Percentiles rank a stretch among this genome's conserved stretches.
These are phyloP conservation scores for Carapus acus DNA, from an alignment of 2,797 vertebrate species.

Conservation along the genomic window DNA sequence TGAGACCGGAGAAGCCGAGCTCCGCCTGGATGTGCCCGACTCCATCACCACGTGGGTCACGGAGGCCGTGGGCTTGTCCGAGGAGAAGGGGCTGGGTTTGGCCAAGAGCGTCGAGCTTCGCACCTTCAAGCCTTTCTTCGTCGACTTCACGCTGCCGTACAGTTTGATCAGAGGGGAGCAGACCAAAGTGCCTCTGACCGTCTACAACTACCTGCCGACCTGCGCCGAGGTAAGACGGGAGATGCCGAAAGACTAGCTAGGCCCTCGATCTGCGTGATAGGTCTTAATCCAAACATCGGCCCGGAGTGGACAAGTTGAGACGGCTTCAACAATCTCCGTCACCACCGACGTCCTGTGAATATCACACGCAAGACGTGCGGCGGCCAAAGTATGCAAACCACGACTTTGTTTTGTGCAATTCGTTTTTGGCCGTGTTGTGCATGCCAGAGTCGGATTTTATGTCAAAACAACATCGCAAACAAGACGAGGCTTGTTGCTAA, in stretches of 20 bases:
- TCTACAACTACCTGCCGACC: slow-evolving; percentile 84
- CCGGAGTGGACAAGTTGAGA: too few relatives aligned
- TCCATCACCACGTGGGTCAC: slow-evolving; percentile 91
- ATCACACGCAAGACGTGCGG: too few relatives aligned
- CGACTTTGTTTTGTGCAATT: background rate
- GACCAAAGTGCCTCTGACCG: slow-evolving; percentile 84
- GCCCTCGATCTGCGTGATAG: too few relatives aligned
- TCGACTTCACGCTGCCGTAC: slow-evolving; percentile 86
- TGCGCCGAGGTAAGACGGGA: slow-evolving; percentile 77
- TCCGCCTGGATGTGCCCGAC: slow-evolving; percentile 80
- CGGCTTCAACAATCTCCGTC: too few relatives aligned
- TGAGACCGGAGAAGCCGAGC: slow-evolving; percentile 74
- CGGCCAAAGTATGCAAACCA: too few relatives aligned
- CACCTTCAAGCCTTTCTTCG: slow-evolving; percentile 88
- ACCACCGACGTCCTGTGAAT: too few relatives aligned
- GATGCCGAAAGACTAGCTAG: slow-evolving; percentile 5
- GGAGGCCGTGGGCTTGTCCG: slow-evolving; percentile 79
- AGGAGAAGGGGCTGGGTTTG: slow-evolving; percentile 77
- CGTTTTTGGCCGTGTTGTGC: background rate
- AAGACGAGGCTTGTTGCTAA: slow-evolving; percentile 1
- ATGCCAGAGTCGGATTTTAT: background rate
- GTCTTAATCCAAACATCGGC: too few relatives aligned
- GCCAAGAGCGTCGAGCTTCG: slow-evolving; percentile 73
- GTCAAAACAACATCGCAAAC: slow-evolving; percentile 11
- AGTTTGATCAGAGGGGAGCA: slow-evolving; percentile 86